Evolutionary conservation across 2,113 vertebrate species (phyloP).

Genomic region (Perca fluviatilis): DNA sequence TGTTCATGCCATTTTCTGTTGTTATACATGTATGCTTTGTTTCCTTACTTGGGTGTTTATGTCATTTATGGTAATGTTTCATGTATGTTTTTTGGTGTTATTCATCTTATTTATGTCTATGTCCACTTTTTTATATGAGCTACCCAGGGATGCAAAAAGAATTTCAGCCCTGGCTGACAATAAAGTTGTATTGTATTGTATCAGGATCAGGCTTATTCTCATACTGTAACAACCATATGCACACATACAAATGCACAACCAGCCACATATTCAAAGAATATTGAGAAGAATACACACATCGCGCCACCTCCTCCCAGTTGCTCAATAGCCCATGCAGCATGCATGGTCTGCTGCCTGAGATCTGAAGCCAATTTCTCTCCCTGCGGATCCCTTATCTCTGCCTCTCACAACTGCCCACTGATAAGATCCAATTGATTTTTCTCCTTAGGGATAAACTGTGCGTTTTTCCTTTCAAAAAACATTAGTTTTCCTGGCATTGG

Average conservation of each 20-base stretch:
- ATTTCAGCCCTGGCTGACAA: too few species aligned
- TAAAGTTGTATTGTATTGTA: too few species aligned
- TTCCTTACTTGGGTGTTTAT: too few species aligned
- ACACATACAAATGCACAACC: not conserved
- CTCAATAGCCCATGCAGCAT: constrained; percentile 40
- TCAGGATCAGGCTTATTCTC: constrained; percentile 4
- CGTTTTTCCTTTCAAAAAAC: constrained; percentile 55
- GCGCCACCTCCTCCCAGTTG: not conserved
- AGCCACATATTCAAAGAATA: constrained; percentile 41
- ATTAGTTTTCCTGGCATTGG: constrained; percentile 50
- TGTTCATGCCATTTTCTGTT: too few species aligned
- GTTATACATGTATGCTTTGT: too few species aligned
- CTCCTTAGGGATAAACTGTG: constrained; percentile 60
- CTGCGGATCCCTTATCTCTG: constrained; percentile 67
- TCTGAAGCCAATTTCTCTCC: constrained; percentile 63
- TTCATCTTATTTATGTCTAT: too few species aligned
- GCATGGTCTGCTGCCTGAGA: constrained; percentile 43
- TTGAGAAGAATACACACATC: constrained; percentile 31
- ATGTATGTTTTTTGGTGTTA: too few species aligned
- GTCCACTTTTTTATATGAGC: too few species aligned
- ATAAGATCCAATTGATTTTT: constrained; percentile 74
- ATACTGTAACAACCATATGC: not conserved
- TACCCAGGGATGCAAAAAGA: too few species aligned
- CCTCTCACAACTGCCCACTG: constrained; percentile 69
- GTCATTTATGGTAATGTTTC: too few species aligned